Base-by-base conservation (phyloP, 2,888 invertebrate species). In the Crocallis elinguaria region DNA sequence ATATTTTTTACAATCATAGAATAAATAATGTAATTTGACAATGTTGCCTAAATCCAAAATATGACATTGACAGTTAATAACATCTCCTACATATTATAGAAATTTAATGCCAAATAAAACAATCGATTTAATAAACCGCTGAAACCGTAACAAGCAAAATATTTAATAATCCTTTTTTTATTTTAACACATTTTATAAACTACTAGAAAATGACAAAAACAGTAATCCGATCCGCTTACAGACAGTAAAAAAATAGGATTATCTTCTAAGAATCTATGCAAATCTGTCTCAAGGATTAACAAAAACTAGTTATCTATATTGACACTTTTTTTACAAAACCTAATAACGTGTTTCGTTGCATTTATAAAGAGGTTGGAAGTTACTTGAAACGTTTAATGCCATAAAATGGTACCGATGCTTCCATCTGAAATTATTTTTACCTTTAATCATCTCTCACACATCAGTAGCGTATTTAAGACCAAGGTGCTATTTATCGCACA, bases 401-500 rank as follows among this genome's bases (percentile, higher is more conserved):
- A 27, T 29, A 36, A 35, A 35, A 27, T 21, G 1, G 1, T 0
- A 4, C 29, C 29, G 9, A 17, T n/a, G 16, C 0, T 3, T 3
- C 2, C 23, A 38, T 36, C 12, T 29, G 23, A 21, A 11, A 27
- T 13, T 25, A 30, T 33, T 46, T 41, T 27, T 8, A 16, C 29
- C 13, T 23, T 13, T 25, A 11, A 36, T n/a, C n/a, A n/a, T n/a
- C n/a, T n/a, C n/a, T n/a, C n/a, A n/a, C n/a, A n/a, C 39, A 29
- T 36, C 46, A 42, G 52, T 46, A 52, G 52, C 52, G 11, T 9
- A 36, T 36, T 45, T 36, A 6, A 13, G 30, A 35, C 17, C 17
- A 19, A 39, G 23, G 36, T 41, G 52, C 4, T 19, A 52, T 4
- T 30, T 42, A 46, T 52, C 41, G 17, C 52, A 52, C 46, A 25